Base-by-base conservation (phyloP, 2,797 vertebrate species). In the Thunnus albacares region DNA sequence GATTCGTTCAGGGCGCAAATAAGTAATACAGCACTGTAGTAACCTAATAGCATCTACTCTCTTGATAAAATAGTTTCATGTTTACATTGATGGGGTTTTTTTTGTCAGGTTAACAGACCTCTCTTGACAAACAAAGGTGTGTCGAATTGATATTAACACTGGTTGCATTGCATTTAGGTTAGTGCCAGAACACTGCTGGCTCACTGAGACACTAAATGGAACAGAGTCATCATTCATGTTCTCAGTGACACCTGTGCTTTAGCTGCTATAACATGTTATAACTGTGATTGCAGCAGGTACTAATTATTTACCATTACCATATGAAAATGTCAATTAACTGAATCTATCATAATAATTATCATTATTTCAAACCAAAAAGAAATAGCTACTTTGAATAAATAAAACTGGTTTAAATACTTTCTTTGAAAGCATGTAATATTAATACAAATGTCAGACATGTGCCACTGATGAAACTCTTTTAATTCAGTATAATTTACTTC, bases 401-500 rank as follows among this genome's bases (percentile, higher is more conserved):
- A 18, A 53, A 67, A 22, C 0, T 33, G 30, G 28, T 30, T 30
- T 30, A 30, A 33, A 33, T 33, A 63, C 41, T 12, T 30, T 17
- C 26, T 47, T 18, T 11, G 4, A 56, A 80, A 22, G 38, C 8
- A 9, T 22, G 30, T 55, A 55, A 22, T 12, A 61, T 30, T 30
- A 56, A 65, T 35, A 61, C 15, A 68, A 43, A 45, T 52, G 13
- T 28, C 20, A 81, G 20, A 58, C 66, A 64, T 26, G 41, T 62
- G 15, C 11, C 45, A 52, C n/a, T 11, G 9, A 26, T 63, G 1
- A 62, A 57, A 49, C 20, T 8, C 20, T 59, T n/a, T 51, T 26
- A 35, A 43, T 73, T 55, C 14, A 28, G 13, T 18, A 26, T 67
- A 57, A 33, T 56, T 57, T 30, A 13, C 26, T 74, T 47, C 1